Evolutionary conservation across 2,888 invertebrate species (phyloP), one percentile per base, ranked within the genome.

Genomic region (Trilocha varians): DNA sequence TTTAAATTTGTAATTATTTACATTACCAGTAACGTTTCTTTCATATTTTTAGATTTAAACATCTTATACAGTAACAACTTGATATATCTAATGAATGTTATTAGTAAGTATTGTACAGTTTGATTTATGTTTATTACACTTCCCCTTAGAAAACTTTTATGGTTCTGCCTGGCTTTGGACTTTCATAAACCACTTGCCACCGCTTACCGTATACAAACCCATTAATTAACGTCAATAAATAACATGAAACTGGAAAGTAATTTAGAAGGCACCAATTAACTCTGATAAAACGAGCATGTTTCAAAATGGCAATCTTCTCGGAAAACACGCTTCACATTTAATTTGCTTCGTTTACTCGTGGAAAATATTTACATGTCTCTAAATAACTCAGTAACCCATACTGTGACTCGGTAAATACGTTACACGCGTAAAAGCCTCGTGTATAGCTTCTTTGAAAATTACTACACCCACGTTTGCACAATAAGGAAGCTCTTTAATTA

Each of bases 391-490:
- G 41, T 49, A 49, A 48, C 50, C 40, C 39, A 47, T 46, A 42
- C 47, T 42, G 55, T 59, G 51, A 51, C 50, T 52, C 51, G 52
- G 55, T 42, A 25, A 25, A 25, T n/a, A 44, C 17, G 34, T 32
- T 36, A 35, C 43, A 47, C 49, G 61, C 49, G 57, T 58, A 63
- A 53, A 13, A 25, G 50, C 40, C 39, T 44, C 41, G 42, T 43
- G 45, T 40, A 50, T 45, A 43, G 43, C 46, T 55, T 49, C 40
- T 42, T 41, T 41, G 45, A 42, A 55, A 61, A 59, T 56, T 52
- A 50, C 47, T 52, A 41, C 47, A 48, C 47, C 45, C 44, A 41
- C 45, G 36, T 48, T 43, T 43, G 34, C 46, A 25, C 25, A 25
- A 25, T 25, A 25, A 49, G 11, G n/a, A 34, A 47, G 47, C 42